Percentiles rank a stretch among this genome's conserved stretches.
Evolutionary conservation across 2,797 vertebrate species (phyloP).

Genomic region (Leptoclinus maculatus): DNA sequence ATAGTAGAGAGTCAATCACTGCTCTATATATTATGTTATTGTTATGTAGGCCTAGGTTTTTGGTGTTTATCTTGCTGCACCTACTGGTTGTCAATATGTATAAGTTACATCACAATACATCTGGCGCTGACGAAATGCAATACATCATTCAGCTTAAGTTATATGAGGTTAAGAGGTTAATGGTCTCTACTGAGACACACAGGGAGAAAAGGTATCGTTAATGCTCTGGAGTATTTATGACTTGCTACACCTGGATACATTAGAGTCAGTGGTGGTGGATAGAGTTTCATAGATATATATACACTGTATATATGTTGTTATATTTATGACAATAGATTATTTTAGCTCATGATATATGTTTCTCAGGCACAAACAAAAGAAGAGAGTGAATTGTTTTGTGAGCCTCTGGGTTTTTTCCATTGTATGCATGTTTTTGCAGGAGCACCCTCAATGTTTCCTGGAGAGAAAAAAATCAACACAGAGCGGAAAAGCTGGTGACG

Average conservation of each 20-base stretch:
- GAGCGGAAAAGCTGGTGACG: no score
- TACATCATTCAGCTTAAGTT: slow-evolving; percentile 16
- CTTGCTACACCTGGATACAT: slow-evolving; percentile 51
- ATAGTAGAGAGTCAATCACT: background rate
- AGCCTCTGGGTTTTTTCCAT: no score
- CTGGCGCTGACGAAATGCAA: background rate
- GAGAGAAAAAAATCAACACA: no score
- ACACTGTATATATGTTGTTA: background rate
- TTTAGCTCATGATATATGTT: background rate
- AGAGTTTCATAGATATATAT: background rate
- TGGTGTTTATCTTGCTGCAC: background rate
- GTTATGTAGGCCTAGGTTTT: background rate
- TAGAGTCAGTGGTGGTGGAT: slow-evolving; percentile 31
- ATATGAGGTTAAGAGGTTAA: slow-evolving; percentile 37
- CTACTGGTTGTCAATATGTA: background rate
- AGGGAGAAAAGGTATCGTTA: slow-evolving; percentile 54
- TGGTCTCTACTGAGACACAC: slow-evolving; percentile 33
- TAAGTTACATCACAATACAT: background rate
- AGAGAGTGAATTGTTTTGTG: no score
- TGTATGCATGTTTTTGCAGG: no score
- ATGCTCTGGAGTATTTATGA: slow-evolving; percentile 33
- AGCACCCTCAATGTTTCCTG: no score
- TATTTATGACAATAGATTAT: slow-evolving; percentile 17
- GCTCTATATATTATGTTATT: background rate
- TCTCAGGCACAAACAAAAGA: background rate